Conservation (phyloP, 1,140 invertebrate genomes). For the Diachasma alloeum region DNA sequence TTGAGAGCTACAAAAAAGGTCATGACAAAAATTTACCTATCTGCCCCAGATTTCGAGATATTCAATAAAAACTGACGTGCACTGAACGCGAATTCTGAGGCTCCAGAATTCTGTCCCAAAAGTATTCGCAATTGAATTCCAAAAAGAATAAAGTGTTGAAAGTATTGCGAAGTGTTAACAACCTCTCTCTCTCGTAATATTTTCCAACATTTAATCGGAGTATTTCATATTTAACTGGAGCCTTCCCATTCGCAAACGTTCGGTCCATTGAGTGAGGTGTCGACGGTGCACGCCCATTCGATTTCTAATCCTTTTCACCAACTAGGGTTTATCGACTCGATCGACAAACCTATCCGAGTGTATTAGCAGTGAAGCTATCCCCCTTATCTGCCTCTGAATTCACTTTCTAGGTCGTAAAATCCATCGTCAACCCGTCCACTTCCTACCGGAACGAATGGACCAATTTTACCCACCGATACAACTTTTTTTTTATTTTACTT, state of each 20-base stretch:
- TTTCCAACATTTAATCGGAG: no score
- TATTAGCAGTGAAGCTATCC: neutral
- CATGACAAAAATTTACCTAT: no score
- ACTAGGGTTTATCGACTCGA: slow-evolving; percentile 29
- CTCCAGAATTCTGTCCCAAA: no score
- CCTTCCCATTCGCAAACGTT: neutral
- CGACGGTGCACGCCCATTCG: slow-evolving; percentile 33
- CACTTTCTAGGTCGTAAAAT: slow-evolving; percentile 64
- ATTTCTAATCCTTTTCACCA: slow-evolving; percentile 47
- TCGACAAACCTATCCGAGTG: slow-evolving; percentile 14
- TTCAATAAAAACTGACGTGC: no score
- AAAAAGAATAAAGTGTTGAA: no score
- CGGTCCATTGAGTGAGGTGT: neutral
- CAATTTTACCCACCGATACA: slow-evolving; percentile 30
- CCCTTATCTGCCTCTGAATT: slow-evolving; percentile 42
- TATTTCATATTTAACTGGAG: no score
- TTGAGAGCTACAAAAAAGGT: no score
- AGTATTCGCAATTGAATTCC: no score
- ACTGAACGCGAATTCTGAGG: no score
- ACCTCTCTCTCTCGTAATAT: no score
- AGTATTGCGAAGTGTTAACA: no score
- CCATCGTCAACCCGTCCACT: slow-evolving; percentile 34
- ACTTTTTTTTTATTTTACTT: slow-evolving; percentile 43
- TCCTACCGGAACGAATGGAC: slow-evolving; percentile 47
- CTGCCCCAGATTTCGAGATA: no score